These are phyloP conservation scores for Siphonodentalium dalli DNA, from an alignment of 2,888 invertebrate species.

Conservation along the genomic window DNA sequence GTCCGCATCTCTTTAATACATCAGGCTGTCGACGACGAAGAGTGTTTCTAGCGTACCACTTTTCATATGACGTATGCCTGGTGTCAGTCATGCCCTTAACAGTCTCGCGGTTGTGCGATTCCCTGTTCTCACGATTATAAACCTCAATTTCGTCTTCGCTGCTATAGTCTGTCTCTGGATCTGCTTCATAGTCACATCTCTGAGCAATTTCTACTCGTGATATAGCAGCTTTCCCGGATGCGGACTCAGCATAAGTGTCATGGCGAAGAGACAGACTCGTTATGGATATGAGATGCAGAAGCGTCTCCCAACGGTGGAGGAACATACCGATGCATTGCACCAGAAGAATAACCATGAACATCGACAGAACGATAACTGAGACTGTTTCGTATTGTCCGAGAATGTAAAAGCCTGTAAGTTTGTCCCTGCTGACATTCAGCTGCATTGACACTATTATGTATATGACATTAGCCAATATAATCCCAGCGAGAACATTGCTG, in stretches of 20 bases:
- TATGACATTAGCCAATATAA: constrained; percentile 92
- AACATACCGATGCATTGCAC: constrained; percentile 97
- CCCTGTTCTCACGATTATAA: not conserved
- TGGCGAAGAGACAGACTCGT: constrained; percentile 67
- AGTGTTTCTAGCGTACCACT: too few species aligned
- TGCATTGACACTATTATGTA: constrained; percentile 98
- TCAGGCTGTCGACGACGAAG: too few species aligned
- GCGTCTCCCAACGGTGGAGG: constrained; percentile 96
- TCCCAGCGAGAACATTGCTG: constrained; percentile 28
- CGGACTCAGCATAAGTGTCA: constrained; percentile 1
- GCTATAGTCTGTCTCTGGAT: constrained; percentile 10
- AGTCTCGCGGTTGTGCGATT: too few species aligned
- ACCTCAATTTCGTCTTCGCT: constrained; percentile 1
- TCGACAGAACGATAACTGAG: constrained; percentile 94
- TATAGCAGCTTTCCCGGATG: too few species aligned
- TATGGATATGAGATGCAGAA: constrained; percentile 94
- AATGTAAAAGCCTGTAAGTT: constrained; percentile 69
- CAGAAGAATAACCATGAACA: constrained; percentile 92
- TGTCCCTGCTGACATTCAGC: constrained; percentile 77
- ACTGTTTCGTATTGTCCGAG: constrained; percentile 48
- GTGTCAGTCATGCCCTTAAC: too few species aligned
- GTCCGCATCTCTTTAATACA: too few species aligned
- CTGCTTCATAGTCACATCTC: not conserved
- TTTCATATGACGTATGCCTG: too few species aligned
- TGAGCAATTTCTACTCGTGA: too few species aligned